Evolutionary conservation across 2,113 vertebrate species (phyloP), one percentile per base, ranked within the genome.

Genomic region (Chaetura pelagica): DNA sequence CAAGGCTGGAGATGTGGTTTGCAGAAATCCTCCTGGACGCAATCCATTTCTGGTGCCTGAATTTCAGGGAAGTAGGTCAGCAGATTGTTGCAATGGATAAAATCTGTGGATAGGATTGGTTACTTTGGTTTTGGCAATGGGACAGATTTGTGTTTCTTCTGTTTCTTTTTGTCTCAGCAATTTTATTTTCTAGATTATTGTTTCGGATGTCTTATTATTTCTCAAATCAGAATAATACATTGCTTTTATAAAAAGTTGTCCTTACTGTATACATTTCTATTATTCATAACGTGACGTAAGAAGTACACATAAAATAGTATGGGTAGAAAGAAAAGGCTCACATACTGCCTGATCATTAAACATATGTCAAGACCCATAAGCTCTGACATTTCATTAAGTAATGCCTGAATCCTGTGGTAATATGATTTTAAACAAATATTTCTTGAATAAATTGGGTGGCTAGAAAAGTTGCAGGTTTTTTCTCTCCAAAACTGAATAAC

Each of bases 1-100:
- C 54, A 62, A 61, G 73, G n/a, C 59, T 80, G 74, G 84, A 95
- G 81, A 84, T 62, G 18, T n/a, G 63, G 81, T 64, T 72, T 79
- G 78, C 61, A 89, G 89, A 95, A 95, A 89, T 87, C 74, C 80
- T 94, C 14, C 83, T 78, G 76, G 61, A 67, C 69, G 46, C 78
- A 66, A 73, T 84, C 73, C 59, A 57, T 40, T 95, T 94, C 63
- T 87, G 67, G 40, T 72, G 80, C 52, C 27, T 59, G 38, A 20
- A 15, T 58, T 85, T 54, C 42, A 55, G 57, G 64, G 76, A 94
- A 94, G 32, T 93, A 81, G 91, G 78, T 89, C 87, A 96, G 49
- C 51, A 76, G 74, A 66, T 24, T 90, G 61, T 74, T 32, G 68
- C 44, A 10, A 12, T 32, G 92, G 40, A 77, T 76, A 61, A 61